These are phyloP conservation scores for Rhinoraja longicauda DNA, from an alignment of 2,797 vertebrate genomes.

Conservation along the genomic window DNA sequence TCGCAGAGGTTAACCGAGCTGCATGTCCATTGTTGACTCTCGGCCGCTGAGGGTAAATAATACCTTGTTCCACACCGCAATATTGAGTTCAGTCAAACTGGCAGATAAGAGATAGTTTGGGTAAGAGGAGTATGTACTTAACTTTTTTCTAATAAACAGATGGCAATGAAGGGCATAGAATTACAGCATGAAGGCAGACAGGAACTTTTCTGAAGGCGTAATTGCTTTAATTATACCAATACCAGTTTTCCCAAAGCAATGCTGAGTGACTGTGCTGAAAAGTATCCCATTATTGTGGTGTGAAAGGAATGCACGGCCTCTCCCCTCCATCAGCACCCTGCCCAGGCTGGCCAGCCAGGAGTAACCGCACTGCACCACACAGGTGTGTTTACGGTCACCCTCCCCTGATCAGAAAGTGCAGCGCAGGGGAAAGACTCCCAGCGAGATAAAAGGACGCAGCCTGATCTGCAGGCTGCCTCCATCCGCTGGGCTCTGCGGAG, in stretches of 20 bases:
- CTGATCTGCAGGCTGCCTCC: background rate
- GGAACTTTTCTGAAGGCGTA: constrained; percentile 66
- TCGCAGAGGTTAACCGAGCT: constrained; percentile 35
- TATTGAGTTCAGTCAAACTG: constrained; percentile 48
- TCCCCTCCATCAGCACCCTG: background rate
- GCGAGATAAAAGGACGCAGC: rapidly evolving
- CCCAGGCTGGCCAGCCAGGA: background rate
- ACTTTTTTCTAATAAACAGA: constrained; percentile 74
- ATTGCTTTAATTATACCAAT: constrained; percentile 72
- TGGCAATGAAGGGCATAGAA: constrained; percentile 70
- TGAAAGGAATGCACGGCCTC: constrained; percentile 37
- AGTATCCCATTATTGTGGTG: constrained; percentile 41
- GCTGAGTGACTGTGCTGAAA: constrained; percentile 19
- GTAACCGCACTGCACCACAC: background rate
- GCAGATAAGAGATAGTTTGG: constrained; percentile 57
- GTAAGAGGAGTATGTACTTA: constrained; percentile 61
- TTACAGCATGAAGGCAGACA: constrained; percentile 64
- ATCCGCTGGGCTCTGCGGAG: rapidly evolving
- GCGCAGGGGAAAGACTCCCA: background rate
- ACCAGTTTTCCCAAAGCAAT: background rate
- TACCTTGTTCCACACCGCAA: constrained; percentile 45
- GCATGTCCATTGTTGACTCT: constrained; percentile 46
- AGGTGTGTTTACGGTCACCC: constrained; percentile 37
- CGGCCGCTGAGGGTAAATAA: constrained; percentile 54
- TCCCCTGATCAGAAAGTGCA: background rate